Evolutionary conservation across 2,797 vertebrate species (phyloP), one percentile per base, ranked within the genome.

Genomic region (Sebastes iracundus): DNA sequence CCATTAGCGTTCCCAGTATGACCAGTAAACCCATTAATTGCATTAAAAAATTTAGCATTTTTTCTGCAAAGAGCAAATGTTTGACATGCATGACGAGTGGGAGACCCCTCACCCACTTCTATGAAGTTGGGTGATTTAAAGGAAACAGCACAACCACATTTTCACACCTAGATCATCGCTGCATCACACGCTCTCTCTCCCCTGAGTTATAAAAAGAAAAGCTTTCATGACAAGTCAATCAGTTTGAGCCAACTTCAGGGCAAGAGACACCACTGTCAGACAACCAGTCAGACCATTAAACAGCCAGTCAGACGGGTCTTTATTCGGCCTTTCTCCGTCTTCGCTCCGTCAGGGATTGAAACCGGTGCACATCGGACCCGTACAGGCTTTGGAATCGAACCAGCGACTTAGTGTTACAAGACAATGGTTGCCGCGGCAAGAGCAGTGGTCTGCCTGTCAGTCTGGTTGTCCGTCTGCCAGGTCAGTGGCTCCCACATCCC

Each of bases 91-190:
- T 58, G 77, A 13, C 53, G 75, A 75, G 88, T 86, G 77, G 74
- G 85, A 84, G 90, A 92, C 90, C 91, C 90, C 83, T 90, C 88
- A 91, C 82, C 77, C 83, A 70, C 81, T 94, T 94, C 91, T 92
- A 77, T 94, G 93, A 93, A 95, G 56, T 89, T 88, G 90, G 88
- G 20, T 89, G 87, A 87, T 93, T 93, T 90, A 94, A 91, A 94
- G 94, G 93, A 95, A 93, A 94, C 85, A 25, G 68, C 72, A 83
- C 74, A 82, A 93, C 93, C 94, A 93, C 93, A 92, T 87, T 90
- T 94, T 94, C 92, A 93, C 94, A 94, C 94, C 85, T 93, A 81
- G 78, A 87, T 92, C 90, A 90, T 87, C 76, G 8, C 75, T 74
- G 70, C 77, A 42, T 76, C 86, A 28, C 80, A 6, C 78, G 7